Conservation (phyloP, 1,140 invertebrate genomes). For the Drosophila pruinosa region DNA sequence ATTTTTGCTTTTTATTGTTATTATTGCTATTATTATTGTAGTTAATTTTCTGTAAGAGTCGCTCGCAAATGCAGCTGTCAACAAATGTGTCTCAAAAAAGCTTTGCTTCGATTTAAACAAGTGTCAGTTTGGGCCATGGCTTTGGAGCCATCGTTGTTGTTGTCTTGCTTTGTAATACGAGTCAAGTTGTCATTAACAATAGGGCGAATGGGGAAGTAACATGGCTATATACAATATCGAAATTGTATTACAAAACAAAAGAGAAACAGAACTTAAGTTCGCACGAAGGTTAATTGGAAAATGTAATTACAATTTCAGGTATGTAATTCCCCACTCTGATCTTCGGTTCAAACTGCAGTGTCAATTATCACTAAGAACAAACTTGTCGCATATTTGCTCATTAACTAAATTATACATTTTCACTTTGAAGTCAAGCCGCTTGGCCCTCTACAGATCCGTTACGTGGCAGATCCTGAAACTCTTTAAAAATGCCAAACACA, state of each 20-base stretch:
- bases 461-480: constrained; percentile 22
- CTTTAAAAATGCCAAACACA: constrained; percentile 48
- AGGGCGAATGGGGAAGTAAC: constrained; percentile 21
- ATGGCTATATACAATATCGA: constrained; percentile 13
- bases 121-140: constrained; percentile 39
- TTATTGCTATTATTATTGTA: background rate
- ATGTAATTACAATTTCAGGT: constrained; percentile 1
- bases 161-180: constrained; percentile 50
- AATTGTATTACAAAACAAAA: constrained; percentile 4
- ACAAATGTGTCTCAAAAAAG: constrained; percentile 42
- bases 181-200: constrained; percentile 52
- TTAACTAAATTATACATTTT: constrained; percentile 36
- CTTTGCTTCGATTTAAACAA: constrained; percentile 57
- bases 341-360: background rate
- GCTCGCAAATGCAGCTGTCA: constrained; percentile 23
- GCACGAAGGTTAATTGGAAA: constrained; percentile 17
- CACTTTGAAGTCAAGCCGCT: constrained; percentile 41
- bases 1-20: background rate
- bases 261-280: constrained; percentile 11
- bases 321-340: background rate
- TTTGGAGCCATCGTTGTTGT: constrained; percentile 22
- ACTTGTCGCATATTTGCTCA: constrained; percentile 34
- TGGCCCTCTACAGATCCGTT: constrained; percentile 5
- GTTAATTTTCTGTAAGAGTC: background rate
- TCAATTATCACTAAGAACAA: constrained; percentile 3